Percentiles rank a stretch among this genome's conserved stretches.
Conservation (phyloP, 2,797 vertebrate genomes). For the Poliocrania exsul region DNA sequence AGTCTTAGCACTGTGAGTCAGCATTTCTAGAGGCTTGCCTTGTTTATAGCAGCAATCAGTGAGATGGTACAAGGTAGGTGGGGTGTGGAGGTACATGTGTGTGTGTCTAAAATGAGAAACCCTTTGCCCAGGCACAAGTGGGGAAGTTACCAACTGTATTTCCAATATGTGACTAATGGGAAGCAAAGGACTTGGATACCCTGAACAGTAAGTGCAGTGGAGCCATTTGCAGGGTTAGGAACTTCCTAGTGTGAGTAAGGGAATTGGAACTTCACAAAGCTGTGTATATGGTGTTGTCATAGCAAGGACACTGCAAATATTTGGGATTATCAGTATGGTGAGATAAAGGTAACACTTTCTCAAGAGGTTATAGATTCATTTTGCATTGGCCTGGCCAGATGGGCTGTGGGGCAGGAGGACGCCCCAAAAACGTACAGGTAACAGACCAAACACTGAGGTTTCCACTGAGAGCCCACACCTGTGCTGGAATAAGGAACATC, state of each 20-base stretch:
- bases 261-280: not conserved
- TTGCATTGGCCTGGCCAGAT: not conserved
- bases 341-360: not conserved
- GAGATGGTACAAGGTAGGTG: not conserved
- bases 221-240: not conserved
- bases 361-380: not conserved
- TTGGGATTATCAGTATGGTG: not conserved
- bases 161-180: not conserved
- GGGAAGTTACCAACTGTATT: not conserved
- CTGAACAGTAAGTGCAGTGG: not conserved
- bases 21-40: constrained; percentile 30
- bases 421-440: not conserved
- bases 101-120: constrained; percentile 7
- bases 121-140: not conserved
- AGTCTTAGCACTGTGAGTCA: constrained; percentile 40
- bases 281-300: not conserved
- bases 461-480: not conserved
- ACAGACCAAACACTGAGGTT: not conserved
- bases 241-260: not conserved
- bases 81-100: not conserved
- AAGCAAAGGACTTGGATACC: not conserved
- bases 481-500: not conserved
- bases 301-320: not conserved
- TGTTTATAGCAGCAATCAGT: constrained; percentile 23
- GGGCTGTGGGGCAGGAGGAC: not conserved